Conservation (phyloP, 2,113 vertebrate genomes). For the Drymodes brunneopygia region DNA sequence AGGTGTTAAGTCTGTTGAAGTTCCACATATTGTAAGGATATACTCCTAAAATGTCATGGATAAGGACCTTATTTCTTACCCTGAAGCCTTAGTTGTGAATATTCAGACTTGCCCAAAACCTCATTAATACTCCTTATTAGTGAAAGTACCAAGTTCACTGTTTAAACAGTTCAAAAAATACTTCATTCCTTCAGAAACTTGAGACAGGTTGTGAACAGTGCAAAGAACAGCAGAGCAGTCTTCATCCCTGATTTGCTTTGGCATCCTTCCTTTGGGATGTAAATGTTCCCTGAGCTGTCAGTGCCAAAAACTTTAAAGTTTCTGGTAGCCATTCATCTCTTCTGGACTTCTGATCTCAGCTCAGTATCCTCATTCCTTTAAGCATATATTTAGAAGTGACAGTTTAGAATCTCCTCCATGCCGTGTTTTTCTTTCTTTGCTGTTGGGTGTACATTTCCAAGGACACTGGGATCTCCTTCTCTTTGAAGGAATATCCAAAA, state of each 20-base stretch:
- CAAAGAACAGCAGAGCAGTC: background rate
- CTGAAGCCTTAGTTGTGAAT: background rate
- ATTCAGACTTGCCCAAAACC: background rate
- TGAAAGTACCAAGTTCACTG: background rate
- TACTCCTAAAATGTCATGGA: background rate
- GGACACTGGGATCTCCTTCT: background rate
- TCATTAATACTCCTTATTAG: background rate
- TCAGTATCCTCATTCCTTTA: background rate
- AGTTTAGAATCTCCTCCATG: background rate
- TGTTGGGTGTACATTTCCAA: background rate
- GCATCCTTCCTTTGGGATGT: background rate
- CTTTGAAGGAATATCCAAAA: background rate
- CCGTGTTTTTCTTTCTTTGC: background rate
- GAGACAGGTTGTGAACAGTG: background rate
- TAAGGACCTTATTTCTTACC: background rate
- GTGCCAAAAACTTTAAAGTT: background rate
- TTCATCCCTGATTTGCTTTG: background rate
- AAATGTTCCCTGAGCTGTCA: background rate
- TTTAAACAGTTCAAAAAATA: background rate
- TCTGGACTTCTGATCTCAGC: background rate
- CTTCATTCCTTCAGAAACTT: background rate
- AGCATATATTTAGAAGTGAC: background rate
- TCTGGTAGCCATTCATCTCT: slow-evolving; percentile 10
- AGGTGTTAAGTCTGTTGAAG: background rate
- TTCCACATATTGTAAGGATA: background rate